These are phyloP conservation scores for Phymanthus crucifer DNA, from an alignment of 92 coral and sea anemone genomes.

Conservation along the genomic window DNA sequence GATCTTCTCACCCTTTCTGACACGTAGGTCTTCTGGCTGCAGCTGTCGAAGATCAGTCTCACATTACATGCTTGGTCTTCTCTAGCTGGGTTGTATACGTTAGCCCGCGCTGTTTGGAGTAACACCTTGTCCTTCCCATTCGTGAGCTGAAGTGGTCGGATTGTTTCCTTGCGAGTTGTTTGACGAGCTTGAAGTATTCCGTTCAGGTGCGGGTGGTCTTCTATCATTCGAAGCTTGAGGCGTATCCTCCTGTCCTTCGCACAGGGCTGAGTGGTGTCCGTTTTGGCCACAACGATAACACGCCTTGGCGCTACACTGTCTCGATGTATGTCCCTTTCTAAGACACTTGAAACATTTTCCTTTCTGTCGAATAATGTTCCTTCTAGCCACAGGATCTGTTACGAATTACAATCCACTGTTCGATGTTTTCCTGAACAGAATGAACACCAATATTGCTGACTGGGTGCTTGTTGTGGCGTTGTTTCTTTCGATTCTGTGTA, in stretches of 20 bases:
- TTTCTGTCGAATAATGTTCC: constrained; percentile 2
- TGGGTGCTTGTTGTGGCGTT: background rate
- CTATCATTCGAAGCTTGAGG: background rate
- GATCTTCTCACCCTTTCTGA: no score
- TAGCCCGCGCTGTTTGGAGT: no score
- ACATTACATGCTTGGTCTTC: no score
- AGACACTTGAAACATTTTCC: constrained; percentile 45
- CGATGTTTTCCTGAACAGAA: background rate
- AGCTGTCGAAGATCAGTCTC: no score
- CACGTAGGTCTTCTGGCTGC: no score
- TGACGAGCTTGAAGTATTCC: background rate
- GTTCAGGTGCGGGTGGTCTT: background rate
- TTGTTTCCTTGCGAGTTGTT: background rate
- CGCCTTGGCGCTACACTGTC: no score
- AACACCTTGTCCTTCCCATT: no score
- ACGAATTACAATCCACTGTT: background rate
- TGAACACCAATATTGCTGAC: background rate
- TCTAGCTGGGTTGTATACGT: no score
- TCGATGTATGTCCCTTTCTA: background rate
- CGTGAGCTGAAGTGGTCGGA: no score
- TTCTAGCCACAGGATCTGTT: background rate
- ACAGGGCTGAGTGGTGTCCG: background rate
- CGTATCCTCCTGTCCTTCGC: background rate
- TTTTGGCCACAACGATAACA: background rate
- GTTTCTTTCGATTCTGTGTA: background rate